These are phyloP conservation scores for Excalfactoria chinensis DNA, from an alignment of 2,113 vertebrate species.

Conservation along the genomic window DNA sequence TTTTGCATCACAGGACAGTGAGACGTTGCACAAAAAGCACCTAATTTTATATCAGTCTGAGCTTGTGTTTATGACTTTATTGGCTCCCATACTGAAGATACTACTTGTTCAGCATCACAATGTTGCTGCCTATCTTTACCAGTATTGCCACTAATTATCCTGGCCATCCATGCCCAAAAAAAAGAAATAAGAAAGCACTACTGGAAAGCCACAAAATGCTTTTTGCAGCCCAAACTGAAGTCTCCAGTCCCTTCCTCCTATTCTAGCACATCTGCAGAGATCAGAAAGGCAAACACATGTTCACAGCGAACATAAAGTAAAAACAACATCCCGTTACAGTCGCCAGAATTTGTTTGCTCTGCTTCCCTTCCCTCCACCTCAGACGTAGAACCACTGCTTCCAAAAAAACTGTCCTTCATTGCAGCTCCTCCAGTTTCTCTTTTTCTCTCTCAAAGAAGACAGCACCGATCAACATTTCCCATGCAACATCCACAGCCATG, in stretches of 20 bases:
- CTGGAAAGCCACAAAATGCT: not conserved
- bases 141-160: not conserved
- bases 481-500: accelerated
- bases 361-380: not conserved
- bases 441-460: not conserved
- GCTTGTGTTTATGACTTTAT: not conserved
- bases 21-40: not conserved
- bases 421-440: not conserved
- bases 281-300: not conserved
- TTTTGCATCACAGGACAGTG: not conserved
- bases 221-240: not conserved
- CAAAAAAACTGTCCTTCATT: not conserved
- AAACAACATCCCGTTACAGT: not conserved
- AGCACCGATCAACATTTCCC: not conserved
- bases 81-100: not conserved
- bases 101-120: not conserved
- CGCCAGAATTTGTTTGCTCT: not conserved
- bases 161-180: not conserved
- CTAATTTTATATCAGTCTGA: not conserved
- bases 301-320: not conserved
- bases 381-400: not conserved
- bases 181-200: not conserved
- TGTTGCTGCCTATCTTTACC: not conserved
- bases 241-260: not conserved
- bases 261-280: not conserved